Evolutionary conservation across 2,888 invertebrate genomes (phyloP).

Genomic region (Tolmerus cingulatus): DNA sequence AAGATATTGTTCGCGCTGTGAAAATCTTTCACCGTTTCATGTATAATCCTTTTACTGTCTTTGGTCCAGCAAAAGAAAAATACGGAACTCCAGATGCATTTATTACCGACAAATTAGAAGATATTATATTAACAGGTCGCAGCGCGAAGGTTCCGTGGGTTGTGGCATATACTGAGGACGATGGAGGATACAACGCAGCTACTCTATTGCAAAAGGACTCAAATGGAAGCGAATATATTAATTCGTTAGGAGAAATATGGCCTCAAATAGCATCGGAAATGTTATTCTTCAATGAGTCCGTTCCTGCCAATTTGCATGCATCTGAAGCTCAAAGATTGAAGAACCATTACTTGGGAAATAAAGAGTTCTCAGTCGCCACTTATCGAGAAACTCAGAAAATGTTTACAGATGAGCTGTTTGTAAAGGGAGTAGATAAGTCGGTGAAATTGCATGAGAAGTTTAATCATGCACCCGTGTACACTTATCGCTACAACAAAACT

Average conservation of each 20-base stretch:
- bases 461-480: conserved; percentile 69
- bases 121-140: conserved; percentile 68
- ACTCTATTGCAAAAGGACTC: conserved; percentile 59
- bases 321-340: conserved; percentile 66
- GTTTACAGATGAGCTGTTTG: conserved; percentile 72
- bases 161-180: conserved; percentile 72
- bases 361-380: conserved; percentile 65
- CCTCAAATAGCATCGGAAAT: conserved; percentile 68
- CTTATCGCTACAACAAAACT: conserved; percentile 72
- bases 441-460: conserved; percentile 69
- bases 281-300: conserved; percentile 71
- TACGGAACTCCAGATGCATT: conserved; percentile 66
- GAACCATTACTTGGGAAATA: conserved; percentile 67
- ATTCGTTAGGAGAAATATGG: conserved; percentile 69
- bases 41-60: conserved; percentile 75
- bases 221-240: conserved; percentile 56
- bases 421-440: conserved; percentile 68
- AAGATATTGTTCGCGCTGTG: conserved; percentile 67
- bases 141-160: conserved; percentile 76
- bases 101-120: conserved; percentile 71
- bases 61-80: conserved; percentile 75
- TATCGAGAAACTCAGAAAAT: conserved; percentile 64
- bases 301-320: conserved; percentile 53
- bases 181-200: conserved; percentile 75
- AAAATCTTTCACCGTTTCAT: conserved; percentile 63